A percentile compares a stretch with the other conserved stretches of the same genome.
Evolutionary conservation across 1,140 invertebrate species (phyloP).

Genomic region (Camponotus pennsylvanicus): DNA sequence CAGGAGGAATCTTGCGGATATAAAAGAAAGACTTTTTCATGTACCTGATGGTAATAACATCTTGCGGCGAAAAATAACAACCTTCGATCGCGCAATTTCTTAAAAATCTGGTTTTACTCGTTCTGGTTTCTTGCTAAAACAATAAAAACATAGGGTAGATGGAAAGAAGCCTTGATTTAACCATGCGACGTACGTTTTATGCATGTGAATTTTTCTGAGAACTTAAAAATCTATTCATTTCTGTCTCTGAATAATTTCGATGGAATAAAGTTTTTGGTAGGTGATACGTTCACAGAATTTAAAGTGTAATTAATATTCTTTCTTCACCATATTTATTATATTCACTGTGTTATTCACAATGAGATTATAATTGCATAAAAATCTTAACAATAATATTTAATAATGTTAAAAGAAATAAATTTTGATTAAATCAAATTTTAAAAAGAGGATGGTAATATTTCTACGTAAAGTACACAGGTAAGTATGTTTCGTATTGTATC

Average conservation of each 20-base stretch:
- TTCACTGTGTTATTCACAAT: neutral
- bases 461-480: neutral
- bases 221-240: conserved; percentile 5
- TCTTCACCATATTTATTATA: neutral
- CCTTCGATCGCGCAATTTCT: neutral
- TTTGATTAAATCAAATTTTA: conserved; percentile 6
- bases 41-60: conserved; percentile 25
- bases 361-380: neutral
- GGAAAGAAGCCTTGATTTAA: neutral
- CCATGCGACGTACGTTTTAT: neutral
- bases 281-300: neutral
- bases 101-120: conserved; percentile 60
- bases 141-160: neutral
- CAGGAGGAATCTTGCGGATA: conserved; percentile 44
- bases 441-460: neutral
- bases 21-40: conserved; percentile 65
- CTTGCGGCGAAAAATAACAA: conserved; percentile 35
- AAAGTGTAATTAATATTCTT: neutral
- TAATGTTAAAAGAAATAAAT: neutral
- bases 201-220: neutral
- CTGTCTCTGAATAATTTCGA: conserved; percentile 22
- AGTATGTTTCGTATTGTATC: conserved; percentile 5
- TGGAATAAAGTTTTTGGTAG: neutral
- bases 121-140: conserved; percentile 6
- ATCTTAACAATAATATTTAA: neutral